Evolutionary conservation across 2,113 vertebrate species (phyloP), one percentile per base, ranked within the genome.

Genomic region (Phodopus roborovskii): DNA sequence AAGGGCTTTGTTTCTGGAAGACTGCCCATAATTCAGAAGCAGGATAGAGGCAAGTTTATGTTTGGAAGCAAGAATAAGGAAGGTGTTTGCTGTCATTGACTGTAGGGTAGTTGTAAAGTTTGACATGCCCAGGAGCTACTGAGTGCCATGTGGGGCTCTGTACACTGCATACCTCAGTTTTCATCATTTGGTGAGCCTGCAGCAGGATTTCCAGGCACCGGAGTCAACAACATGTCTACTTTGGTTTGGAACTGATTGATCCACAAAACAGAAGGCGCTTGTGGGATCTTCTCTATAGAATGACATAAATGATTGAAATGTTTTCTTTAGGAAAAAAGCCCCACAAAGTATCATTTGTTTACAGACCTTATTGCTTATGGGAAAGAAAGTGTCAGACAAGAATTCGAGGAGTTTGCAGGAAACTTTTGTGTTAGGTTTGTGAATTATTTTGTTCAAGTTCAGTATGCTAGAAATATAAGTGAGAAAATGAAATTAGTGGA

Each of bases 221-320:
- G 98, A 99, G 99, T 99, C 98, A 97, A 98, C 97, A 98, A 98
- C 97, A 97, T 98, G 99, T 99, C 99, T 98, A 98, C 98, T 99
- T 98, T 95, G 98, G 98, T 99, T 99, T 98, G 98, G 99, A 99
- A 98, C 98, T 99, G 99, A 99, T 99, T 99, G 99, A 99, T 99
- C 99, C 98, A 96, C 96, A 20, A 98, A 98, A 98, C 93, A 92
- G 97, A 98, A 98, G 97, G 99, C 96, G 99, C 99, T 99, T 98
- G 98, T 98, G 98, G 98, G 98, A 98, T 98, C 98, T 98, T 98
- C 95, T 77, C 88, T 97, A 96, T 97, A 98, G 98, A 98, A 98
- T 73, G 90, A 97, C 97, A 99, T 98, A 98, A 99, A 98, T 98
- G 98, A 99, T 99, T 99, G 98, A 99, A 99, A 98, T 97, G 95